Base-by-base conservation (phyloP, 2,113 vertebrate species). In the Canis aureus region DNA sequence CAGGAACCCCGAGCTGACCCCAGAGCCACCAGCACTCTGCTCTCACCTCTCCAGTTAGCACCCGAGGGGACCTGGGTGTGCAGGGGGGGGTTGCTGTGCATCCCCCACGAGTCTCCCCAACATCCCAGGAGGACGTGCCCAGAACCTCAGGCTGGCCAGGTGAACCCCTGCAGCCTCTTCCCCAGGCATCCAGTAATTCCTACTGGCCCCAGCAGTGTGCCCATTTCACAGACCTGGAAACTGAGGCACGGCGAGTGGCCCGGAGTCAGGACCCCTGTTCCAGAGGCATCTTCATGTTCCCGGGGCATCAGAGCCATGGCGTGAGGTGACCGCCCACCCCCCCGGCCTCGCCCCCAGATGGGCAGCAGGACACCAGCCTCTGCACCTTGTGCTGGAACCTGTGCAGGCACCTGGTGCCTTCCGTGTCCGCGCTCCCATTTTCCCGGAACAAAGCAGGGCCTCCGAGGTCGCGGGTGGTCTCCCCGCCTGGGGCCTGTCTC, bases 81-180 rank as follows among this genome's bases (percentile, higher is more conserved):
- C 38, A 20, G 11, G 17, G 62, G 13, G 94, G 38, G 43, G 25
- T 3, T 1, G 80, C 16, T n/a, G 25, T 23, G 29, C 57, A 32
- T 11, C 3, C 25, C n/a, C 55, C 20, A 0, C 0, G 4, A 7
- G 13, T n/a, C 32, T n/a, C 35, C 32, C 51, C 67, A 67, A 3
- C 29, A 71, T 11, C 59, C 73, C 43, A 53, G 59, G 13, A 90
- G 32, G 25, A 17, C 3, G 60, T 0, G 5, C 53, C 57, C 49
- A 20, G 57, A 20, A 17, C 3, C 11, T 2, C 55, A 59, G 25
- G 35, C 62, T 38, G 49, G 29, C 35, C 66, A 8, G 32, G 43
- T 15, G 49, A 91, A 11, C 55, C 86, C 53, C 16, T 16, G 8
- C 55, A 15, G 29, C 53, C 38, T 89, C 29, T 38, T 59, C 7